Conservation (phyloP, 2,888 invertebrate species). For the Hirtodrosophila alboralis region DNA sequence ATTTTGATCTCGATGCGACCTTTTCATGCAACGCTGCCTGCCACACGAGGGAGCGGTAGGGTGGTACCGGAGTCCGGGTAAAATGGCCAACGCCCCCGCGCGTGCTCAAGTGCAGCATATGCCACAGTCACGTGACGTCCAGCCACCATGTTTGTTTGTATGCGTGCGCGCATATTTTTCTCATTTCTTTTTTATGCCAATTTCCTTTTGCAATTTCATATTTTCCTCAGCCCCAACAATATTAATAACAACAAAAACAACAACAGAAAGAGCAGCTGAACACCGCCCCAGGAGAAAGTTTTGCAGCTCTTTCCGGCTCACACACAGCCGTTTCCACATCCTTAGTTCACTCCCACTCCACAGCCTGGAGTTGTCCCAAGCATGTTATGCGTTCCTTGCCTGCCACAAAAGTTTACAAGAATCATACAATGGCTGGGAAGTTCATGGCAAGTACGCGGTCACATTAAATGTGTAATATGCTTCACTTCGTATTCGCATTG, state of each 20-base stretch:
- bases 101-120: conserved; percentile 68
- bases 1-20: conserved; percentile 74
- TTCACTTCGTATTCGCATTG: conserved; percentile 60
- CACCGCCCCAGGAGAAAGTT: conserved; percentile 70
- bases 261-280: conserved; percentile 41
- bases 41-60: neutral
- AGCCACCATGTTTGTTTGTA: conserved; percentile 20
- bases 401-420: conserved; percentile 72
- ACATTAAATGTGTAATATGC: conserved; percentile 78
- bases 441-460: conserved; percentile 67
- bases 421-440: conserved; percentile 50
- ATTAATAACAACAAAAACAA: conserved; percentile 19
- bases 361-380: conserved; percentile 19
- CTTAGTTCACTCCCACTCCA: neutral
- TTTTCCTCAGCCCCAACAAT: conserved; percentile 50
- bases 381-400: conserved; percentile 64
- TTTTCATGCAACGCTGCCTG: conserved; percentile 32
- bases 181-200: conserved; percentile 61
- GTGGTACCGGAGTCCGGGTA: conserved; percentile 3
- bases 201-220: conserved; percentile 68
- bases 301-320: conserved; percentile 74
- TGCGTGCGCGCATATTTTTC: conserved; percentile 70
- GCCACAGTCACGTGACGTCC: conserved; percentile 34
- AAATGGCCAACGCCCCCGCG: conserved; percentile 10
- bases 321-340: conserved; percentile 13